A percentile compares a stretch with the other conserved stretches of the same genome.
Evolutionary conservation across 2,113 vertebrate species (phyloP).

Genomic region (Motacilla alba): DNA sequence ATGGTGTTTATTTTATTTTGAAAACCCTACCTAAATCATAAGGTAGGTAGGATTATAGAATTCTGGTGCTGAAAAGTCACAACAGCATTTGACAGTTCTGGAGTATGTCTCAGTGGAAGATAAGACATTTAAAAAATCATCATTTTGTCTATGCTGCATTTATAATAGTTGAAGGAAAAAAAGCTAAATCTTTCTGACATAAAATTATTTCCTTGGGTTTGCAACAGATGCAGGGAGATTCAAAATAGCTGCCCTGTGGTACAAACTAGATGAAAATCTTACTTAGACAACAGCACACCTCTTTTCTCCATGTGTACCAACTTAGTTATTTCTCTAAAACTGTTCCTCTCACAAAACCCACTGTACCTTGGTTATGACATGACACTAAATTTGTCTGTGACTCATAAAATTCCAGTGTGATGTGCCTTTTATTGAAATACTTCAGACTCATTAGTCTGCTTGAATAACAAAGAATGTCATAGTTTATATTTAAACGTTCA

Average conservation of each 20-base stretch:
- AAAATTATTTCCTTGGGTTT: background rate
- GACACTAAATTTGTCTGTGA: background rate
- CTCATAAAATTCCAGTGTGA: constrained; percentile 25
- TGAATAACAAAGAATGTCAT: constrained; percentile 30
- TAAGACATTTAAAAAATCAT: background rate
- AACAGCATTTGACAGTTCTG: background rate
- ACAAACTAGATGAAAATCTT: background rate
- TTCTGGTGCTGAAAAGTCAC: background rate
- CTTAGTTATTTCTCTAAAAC: background rate
- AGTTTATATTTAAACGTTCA: background rate
- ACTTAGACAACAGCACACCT: background rate
- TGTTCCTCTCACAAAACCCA: background rate
- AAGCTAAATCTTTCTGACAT: background rate
- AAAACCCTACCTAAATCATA: background rate
- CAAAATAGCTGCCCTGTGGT: background rate
- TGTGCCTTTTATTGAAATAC: constrained; percentile 15
- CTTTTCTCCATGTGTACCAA: background rate
- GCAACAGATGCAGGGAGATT: background rate
- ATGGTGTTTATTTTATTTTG: background rate
- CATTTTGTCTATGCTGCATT: background rate
- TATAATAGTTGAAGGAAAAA: background rate
- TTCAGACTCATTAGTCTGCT: constrained; percentile 44
- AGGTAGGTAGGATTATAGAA: background rate
- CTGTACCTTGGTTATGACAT: background rate
- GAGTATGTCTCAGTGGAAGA: background rate